These are phyloP conservation scores for Miichthys miiuy DNA, from an alignment of 2,797 vertebrate genomes.

Conservation along the genomic window DNA sequence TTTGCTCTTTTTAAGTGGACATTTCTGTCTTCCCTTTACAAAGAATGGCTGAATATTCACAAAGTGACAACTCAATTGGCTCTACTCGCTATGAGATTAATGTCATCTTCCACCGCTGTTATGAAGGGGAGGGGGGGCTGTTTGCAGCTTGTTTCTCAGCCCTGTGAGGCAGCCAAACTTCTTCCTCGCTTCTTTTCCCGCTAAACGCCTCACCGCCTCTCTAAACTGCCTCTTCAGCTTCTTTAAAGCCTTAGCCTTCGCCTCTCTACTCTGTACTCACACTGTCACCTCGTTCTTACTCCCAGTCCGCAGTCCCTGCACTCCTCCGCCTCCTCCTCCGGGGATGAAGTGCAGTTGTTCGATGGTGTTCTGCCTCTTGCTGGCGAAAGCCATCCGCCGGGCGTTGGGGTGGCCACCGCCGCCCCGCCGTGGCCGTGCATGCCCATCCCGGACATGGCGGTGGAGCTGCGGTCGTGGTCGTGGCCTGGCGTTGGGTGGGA, in stretches of 20 bases:
- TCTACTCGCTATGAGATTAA: slow-evolving; percentile 52
- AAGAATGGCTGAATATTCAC: slow-evolving; percentile 79
- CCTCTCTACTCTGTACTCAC: slow-evolving; percentile 68
- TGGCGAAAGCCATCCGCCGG: slow-evolving; percentile 89
- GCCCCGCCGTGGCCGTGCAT: slow-evolving; percentile 58
- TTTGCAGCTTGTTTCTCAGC: neutral
- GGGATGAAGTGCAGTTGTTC: slow-evolving; percentile 95
- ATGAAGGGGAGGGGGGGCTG: slow-evolving; percentile 14
- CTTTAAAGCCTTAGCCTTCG: slow-evolving; percentile 31
- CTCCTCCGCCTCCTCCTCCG: slow-evolving; percentile 86
- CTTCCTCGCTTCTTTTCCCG: neutral
- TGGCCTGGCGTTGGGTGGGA: slow-evolving; percentile 87
- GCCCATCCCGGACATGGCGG: slow-evolving; percentile 55
- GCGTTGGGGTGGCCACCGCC: slow-evolving; percentile 75
- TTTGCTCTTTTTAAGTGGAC: slow-evolving; percentile 64
- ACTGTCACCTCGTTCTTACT: slow-evolving; percentile 95
- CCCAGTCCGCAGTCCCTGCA: slow-evolving; percentile 89
- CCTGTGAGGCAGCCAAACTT: slow-evolving; percentile 47
- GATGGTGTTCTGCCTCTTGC: slow-evolving; percentile 91
- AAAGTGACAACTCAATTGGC: slow-evolving; percentile 59
- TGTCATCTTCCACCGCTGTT: slow-evolving; percentile 40
- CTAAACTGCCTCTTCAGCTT: slow-evolving; percentile 23
- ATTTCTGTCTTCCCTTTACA: slow-evolving; percentile 63
- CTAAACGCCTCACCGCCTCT: slow-evolving; percentile 21
- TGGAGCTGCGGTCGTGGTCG: slow-evolving; percentile 81